Conservation (phyloP, 2,797 vertebrate species). For the Galagoides demidoff region DNA sequence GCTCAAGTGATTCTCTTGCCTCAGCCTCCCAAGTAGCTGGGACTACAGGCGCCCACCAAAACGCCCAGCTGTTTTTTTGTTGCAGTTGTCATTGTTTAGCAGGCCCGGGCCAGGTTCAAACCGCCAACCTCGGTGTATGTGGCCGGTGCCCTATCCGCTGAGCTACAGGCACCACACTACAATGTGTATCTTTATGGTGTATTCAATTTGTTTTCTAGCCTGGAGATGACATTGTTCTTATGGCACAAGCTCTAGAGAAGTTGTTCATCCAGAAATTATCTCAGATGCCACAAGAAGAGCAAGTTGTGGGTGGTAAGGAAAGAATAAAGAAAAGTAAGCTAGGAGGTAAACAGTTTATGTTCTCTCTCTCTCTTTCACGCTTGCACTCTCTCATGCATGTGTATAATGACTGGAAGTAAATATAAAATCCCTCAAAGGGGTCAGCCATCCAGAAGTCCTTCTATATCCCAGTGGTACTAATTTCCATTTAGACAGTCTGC, state of each 20-base stretch:
- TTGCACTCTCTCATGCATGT: rapidly evolving
- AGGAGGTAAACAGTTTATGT: conserved; percentile 71
- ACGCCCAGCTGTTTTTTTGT: no score
- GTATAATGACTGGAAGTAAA: neutral
- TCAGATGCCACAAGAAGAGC: conserved; percentile 93
- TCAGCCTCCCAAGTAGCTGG: no score
- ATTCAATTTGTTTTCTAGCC: conserved; percentile 88
- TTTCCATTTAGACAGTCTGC: neutral
- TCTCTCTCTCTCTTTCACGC: neutral
- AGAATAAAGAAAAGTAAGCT: conserved; percentile 86
- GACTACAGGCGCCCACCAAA: no score
- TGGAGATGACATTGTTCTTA: conserved; percentile 94
- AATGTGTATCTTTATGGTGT: neutral
- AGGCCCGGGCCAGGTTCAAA: no score
- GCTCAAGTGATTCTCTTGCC: no score
- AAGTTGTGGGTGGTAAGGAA: conserved; percentile 83
- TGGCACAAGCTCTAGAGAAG: conserved; percentile 96
- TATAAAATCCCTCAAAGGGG: neutral
- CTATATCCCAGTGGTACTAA: neutral
- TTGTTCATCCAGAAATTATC: conserved; percentile 92
- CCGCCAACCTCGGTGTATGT: no score
- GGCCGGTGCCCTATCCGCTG: no score
- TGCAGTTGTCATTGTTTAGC: no score
- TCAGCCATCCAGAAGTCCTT: neutral
- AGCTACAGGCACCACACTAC: neutral